Base-by-base conservation (phyloP, 2,888 invertebrate genomes). In the Ceriagrion tenellum region DNA sequence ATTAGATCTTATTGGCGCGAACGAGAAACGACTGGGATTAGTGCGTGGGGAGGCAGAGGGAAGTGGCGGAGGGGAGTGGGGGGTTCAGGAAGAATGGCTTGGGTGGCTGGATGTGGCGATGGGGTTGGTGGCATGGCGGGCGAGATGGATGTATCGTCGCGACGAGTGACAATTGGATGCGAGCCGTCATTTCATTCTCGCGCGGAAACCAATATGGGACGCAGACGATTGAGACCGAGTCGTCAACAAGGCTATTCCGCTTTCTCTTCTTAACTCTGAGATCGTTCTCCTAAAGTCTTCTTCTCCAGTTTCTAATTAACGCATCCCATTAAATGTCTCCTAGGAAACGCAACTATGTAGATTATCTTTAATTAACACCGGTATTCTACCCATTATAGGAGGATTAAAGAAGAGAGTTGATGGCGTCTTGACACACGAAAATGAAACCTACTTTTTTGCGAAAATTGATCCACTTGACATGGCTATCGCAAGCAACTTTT, bases 151-250 rank as follows among this genome's bases (percentile, higher is more conserved):
- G 74, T 23, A 30, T n/a, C 74, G 81, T 35, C 81, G 81, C 81
- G 81, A 81, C 81, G 81, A 35, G 81, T 81, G 81, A 81, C 81
- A 81, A 81, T 81, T 81, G 81, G 81, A 81, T 81, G 81, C 81
- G 30, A 16, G 12, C 81, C 81, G 30, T 81, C 35, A 35, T 30
- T 35, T 81, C 81, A 81, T 81, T 81, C 81, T 81, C 81, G 81
- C 35, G 81, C 3, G 81, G 35, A 81, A 81, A 81, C 30, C 81
- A 35, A 30, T 35, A 35, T 13, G 35, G 18, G 81, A 8, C 81
- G 10, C 16, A 35, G 30, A 81, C 81, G 81, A 30, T 35, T 35
- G 35, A 81, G 81, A 81, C 81, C 30, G 3, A 81, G 81, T 35
- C 81, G 81, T n/a, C 81, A 81, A 81, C 26, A 81, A 81, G 35